Evolutionary conservation across 2,797 vertebrate species (phyloP).

Genomic region (Pristis pectinata): DNA sequence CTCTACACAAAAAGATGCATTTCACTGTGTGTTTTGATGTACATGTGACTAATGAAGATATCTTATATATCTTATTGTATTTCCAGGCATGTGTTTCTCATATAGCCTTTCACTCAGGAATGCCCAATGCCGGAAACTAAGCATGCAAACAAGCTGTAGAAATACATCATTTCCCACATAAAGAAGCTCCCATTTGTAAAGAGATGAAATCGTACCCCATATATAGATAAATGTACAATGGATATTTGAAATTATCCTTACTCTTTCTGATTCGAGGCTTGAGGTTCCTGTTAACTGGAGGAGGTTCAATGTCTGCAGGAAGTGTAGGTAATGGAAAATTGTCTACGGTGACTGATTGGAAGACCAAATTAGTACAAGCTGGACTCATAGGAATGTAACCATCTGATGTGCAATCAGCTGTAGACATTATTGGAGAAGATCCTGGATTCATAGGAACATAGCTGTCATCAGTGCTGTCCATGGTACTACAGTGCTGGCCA

Average conservation of each 20-base stretch:
- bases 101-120: not conserved
- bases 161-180: not conserved
- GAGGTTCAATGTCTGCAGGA: constrained; percentile 68
- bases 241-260: constrained; percentile 51
- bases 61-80: too few species aligned
- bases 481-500: constrained; percentile 48
- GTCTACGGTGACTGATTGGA: constrained; percentile 49
- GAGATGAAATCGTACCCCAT: not conserved
- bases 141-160: not conserved
- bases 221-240: too few species aligned
- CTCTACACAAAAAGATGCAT: too few species aligned
- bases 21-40: too few species aligned
- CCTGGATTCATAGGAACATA: constrained; percentile 81
- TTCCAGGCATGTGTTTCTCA: not conserved
- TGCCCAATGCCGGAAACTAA: not conserved
- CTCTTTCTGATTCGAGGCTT: constrained; percentile 79
- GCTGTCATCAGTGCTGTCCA: constrained; percentile 61
- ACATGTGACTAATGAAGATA: too few species aligned
- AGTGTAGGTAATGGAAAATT: constrained; percentile 58
- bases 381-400: constrained; percentile 94
- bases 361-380: constrained; percentile 49
- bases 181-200: not conserved
- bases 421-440: constrained; percentile 53
- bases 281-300: constrained; percentile 85
- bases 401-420: constrained; percentile 55